Evolutionary conservation across 1,140 invertebrate genomes (phyloP), one percentile per base, ranked within the genome.

Genomic region (Lepidostoma basale): DNA sequence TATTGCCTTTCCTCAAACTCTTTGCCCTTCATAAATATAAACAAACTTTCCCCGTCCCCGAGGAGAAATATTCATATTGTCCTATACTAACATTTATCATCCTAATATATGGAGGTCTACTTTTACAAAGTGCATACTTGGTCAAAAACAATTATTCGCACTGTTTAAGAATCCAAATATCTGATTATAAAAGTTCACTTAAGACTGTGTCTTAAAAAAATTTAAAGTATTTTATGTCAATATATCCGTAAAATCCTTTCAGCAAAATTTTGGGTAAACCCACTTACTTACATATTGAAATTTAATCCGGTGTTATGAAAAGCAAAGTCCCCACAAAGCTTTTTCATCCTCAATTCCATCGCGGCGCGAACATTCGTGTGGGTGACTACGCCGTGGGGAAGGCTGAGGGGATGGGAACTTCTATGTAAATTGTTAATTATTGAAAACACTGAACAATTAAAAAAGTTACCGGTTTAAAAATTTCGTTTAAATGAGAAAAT

Each of bases 21-120:
- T 67, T 56, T 60, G 20, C 22, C 39, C 28, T 56, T 68, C 65
- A 68, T 68, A 63, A 68, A 68, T 63, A 63, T 58, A 68, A 68
- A 63, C 67, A 68, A 63, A 68, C 59, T 54, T 68, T 62, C 45
- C 47, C 22, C 36, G 25, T 63, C 59, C 67, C 59, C 12, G 30
- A 30, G 23, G 67, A 54, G 59, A 60, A 36, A 62, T 68, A 56
- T 63, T 63, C 60, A 22, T 20, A 68, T 54, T 54, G 10, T 56
- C 10, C 52, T 66, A 18, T 25, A 23, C 30, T 56, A 9, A 56
- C 25, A 66, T 42, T 52, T 56, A 25, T 52, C 30, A 22, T 3
- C 33, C 8, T 25, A 42, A 44, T 60, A 26, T 14, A 16, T 28
- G 36, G n/a, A 45, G 26, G 39, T 30, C 3, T 59, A 44, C 1